These are phyloP conservation scores for Varecia variegata DNA, from an alignment of 2,797 vertebrate genomes.

Conservation along the genomic window DNA sequence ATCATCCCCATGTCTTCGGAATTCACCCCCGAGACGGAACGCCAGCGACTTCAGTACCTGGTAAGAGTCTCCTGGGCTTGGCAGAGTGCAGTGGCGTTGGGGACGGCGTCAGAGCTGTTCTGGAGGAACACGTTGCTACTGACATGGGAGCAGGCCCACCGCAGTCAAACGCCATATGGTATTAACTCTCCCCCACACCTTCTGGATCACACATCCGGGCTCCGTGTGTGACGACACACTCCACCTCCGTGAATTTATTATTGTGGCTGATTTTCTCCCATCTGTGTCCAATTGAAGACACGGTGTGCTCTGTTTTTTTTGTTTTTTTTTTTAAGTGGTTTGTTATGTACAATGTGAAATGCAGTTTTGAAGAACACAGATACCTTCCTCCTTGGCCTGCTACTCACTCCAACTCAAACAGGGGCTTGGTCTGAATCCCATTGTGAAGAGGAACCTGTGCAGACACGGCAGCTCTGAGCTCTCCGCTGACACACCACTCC, in stretches of 20 bases:
- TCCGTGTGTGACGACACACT: background rate
- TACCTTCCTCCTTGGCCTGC: background rate
- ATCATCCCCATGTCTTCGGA: slow-evolving; percentile 96
- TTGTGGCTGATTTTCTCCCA: slow-evolving; percentile 39
- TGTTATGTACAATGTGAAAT: background rate
- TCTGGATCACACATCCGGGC: slow-evolving; percentile 44
- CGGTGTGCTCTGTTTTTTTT: background rate
- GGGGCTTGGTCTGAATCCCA: fast-evolving
- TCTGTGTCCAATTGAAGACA: slow-evolving; percentile 17
- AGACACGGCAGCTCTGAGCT: background rate
- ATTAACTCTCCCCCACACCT: background rate
- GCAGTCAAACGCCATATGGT: slow-evolving; percentile 17
- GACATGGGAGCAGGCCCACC: background rate
- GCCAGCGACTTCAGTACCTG: slow-evolving; percentile 97
- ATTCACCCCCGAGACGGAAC: slow-evolving; percentile 98
- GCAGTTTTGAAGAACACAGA: background rate
- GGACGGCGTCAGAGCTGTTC: fast-evolving
- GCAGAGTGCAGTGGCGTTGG: fast-evolving
- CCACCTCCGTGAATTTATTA: slow-evolving; percentile 28
- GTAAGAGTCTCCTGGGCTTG: slow-evolving; percentile 82
- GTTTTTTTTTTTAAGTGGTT: background rate
- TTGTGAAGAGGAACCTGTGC: background rate
- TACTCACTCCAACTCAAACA: background rate
- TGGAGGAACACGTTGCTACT: background rate
- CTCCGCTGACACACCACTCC: background rate